These are phyloP conservation scores for Lymantria monacha DNA, from an alignment of 2,888 invertebrate species.

Conservation along the genomic window DNA sequence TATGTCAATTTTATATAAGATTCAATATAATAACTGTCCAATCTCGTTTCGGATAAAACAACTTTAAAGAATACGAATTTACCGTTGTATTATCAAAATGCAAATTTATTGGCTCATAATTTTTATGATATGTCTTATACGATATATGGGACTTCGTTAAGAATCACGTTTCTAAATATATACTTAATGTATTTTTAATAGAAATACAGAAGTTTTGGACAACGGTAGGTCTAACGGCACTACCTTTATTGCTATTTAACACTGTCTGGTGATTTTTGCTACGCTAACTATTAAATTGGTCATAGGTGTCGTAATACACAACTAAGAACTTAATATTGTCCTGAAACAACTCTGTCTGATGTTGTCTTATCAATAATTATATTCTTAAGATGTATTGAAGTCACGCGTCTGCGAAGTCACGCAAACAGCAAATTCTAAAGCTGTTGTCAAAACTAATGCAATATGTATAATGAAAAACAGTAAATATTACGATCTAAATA, in stretches of 20 bases:
- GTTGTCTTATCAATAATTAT: no score
- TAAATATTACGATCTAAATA: no score
- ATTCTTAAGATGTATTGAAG: no score
- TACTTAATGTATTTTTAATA: constrained; percentile 1
- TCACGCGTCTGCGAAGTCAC: no score
- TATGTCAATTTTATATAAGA: constrained; percentile 9
- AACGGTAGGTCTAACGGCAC: constrained; percentile 17
- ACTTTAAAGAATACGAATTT: constrained; percentile 22
- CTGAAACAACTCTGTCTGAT: no score
- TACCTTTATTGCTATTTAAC: background rate
- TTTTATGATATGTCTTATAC: constrained; percentile 14
- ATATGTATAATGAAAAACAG: no score
- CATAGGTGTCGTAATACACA: no score
- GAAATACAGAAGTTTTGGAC: constrained; percentile 9
- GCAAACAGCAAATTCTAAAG: no score
- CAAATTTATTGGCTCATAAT: constrained; percentile 25
- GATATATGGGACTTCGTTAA: constrained; percentile 17
- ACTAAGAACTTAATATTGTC: no score
- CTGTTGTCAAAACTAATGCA: no score
- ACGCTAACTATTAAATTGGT: no score
- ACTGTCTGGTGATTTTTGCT: no score
- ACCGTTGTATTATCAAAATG: constrained; percentile 20
- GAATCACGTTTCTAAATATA: constrained; percentile 15
- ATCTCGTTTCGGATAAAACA: constrained; percentile 29
- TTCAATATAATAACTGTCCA: constrained; percentile 39